These are phyloP conservation scores for Calcarius ornatus DNA, from an alignment of 2,113 vertebrate genomes.

Conservation along the genomic window DNA sequence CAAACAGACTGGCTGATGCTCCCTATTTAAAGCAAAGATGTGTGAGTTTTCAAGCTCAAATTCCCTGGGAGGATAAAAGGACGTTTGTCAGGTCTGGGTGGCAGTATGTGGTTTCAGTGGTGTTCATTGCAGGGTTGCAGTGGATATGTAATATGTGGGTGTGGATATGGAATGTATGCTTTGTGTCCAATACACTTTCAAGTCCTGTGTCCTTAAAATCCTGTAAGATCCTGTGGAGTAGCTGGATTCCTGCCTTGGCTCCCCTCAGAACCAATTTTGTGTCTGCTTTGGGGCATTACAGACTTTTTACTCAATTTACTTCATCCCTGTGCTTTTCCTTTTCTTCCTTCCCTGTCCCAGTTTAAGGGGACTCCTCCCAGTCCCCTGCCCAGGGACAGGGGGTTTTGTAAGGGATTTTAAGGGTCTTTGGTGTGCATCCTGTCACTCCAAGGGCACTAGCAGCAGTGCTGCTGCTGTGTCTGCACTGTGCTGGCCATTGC, in stretches of 20 bases:
- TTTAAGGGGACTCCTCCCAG: not conserved
- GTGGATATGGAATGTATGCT: not conserved
- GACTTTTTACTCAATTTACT: not conserved
- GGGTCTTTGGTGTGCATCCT: accelerated
- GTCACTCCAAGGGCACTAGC: not conserved
- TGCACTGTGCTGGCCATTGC: not conserved
- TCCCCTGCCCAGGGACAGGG: not conserved
- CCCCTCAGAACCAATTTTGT: not conserved
- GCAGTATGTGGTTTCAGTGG: not conserved
- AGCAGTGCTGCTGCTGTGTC: not conserved
- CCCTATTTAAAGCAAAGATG: not conserved
- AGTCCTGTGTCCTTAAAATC: not conserved
- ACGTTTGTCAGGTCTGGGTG: not conserved
- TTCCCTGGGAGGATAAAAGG: not conserved
- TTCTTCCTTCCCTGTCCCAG: not conserved
- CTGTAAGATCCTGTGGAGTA: not conserved
- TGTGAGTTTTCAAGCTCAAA: not conserved
- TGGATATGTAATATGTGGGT: not conserved
- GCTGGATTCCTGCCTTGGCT: not conserved
- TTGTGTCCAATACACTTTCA: not conserved
- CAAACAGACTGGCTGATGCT: not conserved
- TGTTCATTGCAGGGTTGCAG: accelerated
- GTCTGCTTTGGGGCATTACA: not conserved
- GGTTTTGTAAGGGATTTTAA: not conserved
- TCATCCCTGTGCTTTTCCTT: not conserved